Base-by-base conservation (phyloP, 2,797 vertebrate species). In the Alcedo quadribrachys region DNA sequence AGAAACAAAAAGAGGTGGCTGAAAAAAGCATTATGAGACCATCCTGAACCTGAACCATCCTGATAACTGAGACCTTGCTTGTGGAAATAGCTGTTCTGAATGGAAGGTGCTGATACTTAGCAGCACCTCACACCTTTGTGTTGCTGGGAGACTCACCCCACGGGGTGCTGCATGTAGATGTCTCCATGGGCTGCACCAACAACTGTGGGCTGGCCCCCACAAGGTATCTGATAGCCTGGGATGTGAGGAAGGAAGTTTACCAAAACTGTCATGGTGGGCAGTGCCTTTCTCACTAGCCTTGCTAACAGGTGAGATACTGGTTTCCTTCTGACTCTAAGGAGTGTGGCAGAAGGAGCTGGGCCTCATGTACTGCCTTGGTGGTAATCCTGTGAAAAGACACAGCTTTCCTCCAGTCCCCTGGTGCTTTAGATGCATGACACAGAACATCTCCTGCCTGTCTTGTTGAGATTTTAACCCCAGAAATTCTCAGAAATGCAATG, bases 401-500 rank as follows among this genome's bases (percentile, higher is more conserved):
- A 70, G 5, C 32, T 35, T 77, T 57, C 20, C 54, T 70, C 33
- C 6, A 3, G 0, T 45, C 22, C 13, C 12, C 13, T 0, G 0
- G 18, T n/a, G 42, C 69, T 62, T 62, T 18, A 30, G 9, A 15
- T 5, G 37, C 3, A 0, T 50, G 65, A 13, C 1, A 5, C 15
- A 65, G 75, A 65, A 40, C 61, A 70, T 14, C 37, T 67, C 6
- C 8, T 32, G 27, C 57, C n/a, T 73, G 73, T 53, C 48, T 66
- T 9, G 6, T 0, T 37, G 43, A 57, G 45, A 8, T 54, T 48
- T 70, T 35, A 11, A 74, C 76, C 15, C 12, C 61, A 89, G 78
- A 70, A 76, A 35, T 77, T 90, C 86, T 90, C 83, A 75, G 90
- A 85, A 92, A 67, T 22, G 37, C 68, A 58, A 3, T 43, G 84